Percentiles rank a stretch among this genome's conserved stretches.
Evolutionary conservation across 2,888 invertebrate genomes (phyloP).

Genomic region (Galerucella calmariensis): DNA sequence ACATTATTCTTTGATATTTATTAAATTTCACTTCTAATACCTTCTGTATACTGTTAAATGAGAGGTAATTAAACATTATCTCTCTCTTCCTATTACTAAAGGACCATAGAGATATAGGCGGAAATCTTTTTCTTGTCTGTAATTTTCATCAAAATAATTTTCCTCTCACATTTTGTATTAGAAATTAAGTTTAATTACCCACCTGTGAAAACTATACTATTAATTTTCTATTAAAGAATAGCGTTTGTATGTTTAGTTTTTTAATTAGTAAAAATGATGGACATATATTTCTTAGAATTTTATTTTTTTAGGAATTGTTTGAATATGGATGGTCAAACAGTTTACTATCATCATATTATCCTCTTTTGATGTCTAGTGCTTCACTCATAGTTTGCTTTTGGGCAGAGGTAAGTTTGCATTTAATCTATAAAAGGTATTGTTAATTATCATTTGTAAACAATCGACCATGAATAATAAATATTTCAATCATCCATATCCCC

Average conservation of each 20-base stretch:
- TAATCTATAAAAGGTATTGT: constrained; percentile 11
- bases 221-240: neutral
- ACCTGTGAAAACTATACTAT: neutral
- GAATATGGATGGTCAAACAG: constrained; percentile 88
- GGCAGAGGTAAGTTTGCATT: constrained; percentile 81
- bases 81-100: too few species aligned
- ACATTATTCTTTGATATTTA: too few species aligned
- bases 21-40: too few species aligned
- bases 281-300: constrained; percentile 28
- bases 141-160: too few species aligned
- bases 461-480: constrained; percentile 30
- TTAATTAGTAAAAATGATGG: neutral
- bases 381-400: constrained; percentile 93
- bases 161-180: too few species aligned
- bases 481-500: constrained; percentile 9
- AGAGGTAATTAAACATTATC: too few species aligned
- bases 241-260: neutral
- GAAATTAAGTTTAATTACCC: too few species aligned
- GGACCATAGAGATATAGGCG: too few species aligned
- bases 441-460: constrained; percentile 31
- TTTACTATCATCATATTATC: constrained; percentile 90
- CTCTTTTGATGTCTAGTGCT: constrained; percentile 87
- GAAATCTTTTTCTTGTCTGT: too few species aligned
- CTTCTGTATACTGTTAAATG: too few species aligned
- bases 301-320: constrained; percentile 74